These are phyloP conservation scores for Saxidomus purpurata DNA, from an alignment of 1,140 invertebrate genomes.

Conservation along the genomic window DNA sequence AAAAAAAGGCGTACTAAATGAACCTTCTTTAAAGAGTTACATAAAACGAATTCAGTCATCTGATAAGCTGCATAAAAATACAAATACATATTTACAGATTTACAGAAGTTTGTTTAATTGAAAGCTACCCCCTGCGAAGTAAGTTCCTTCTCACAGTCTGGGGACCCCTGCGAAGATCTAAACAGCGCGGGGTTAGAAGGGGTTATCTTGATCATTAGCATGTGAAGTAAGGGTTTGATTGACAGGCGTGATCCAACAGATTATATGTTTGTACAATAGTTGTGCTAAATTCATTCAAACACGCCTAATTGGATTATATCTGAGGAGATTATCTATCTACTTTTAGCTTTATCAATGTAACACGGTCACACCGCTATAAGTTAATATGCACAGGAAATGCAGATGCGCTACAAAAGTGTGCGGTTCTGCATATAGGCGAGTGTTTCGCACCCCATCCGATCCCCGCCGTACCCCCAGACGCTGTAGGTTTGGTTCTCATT, in stretches of 20 bases:
- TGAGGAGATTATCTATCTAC: background rate
- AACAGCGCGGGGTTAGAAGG: background rate
- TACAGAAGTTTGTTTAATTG: background rate
- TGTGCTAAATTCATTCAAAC: conserved; percentile 22
- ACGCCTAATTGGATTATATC: conserved; percentile 10
- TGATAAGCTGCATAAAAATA: background rate
- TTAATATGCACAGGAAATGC: no score
- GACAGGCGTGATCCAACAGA: background rate
- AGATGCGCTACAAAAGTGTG: no score
- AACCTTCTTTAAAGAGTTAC: background rate
- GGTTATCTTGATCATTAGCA: background rate
- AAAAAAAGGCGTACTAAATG: background rate
- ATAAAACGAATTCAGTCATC: background rate
- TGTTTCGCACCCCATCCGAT: no score
- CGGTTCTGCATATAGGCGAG: no score
- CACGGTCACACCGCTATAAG: no score
- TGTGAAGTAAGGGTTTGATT: background rate
- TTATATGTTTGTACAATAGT: background rate
- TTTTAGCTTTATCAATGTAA: conserved; percentile 9
- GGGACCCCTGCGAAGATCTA: conserved; percentile 5
- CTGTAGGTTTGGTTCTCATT: no score
- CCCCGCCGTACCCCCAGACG: no score
- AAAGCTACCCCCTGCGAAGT: background rate
- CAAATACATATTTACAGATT: background rate
- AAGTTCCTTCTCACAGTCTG: background rate